Percentiles rank a stretch among this genome's conserved stretches.
These are phyloP conservation scores for Naja naja DNA, from an alignment of 2,113 vertebrate genomes.

Conservation along the genomic window DNA sequence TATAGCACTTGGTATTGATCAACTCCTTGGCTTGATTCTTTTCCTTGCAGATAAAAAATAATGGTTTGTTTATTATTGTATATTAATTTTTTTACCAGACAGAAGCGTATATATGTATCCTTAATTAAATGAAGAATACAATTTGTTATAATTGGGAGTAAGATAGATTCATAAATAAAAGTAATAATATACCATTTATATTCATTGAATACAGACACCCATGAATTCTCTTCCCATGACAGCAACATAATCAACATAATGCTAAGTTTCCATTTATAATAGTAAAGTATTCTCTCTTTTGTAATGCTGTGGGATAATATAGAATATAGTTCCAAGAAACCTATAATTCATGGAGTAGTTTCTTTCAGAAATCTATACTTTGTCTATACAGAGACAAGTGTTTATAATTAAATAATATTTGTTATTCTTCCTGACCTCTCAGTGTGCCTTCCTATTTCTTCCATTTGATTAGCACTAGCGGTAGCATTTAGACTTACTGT, in stretches of 20 bases:
- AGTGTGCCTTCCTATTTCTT: neutral
- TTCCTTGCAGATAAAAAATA: neutral
- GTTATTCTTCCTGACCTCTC: neutral
- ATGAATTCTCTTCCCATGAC: conserved; percentile 23
- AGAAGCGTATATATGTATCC: conserved; percentile 28
- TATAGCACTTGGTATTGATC: conserved; percentile 1
- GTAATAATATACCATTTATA: conserved; percentile 29
- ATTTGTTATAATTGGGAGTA: conserved; percentile 15
- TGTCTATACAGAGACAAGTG: neutral
- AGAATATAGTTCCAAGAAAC: neutral
- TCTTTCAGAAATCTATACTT: neutral
- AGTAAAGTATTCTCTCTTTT: conserved; percentile 7
- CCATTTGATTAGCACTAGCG: neutral
- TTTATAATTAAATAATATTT: neutral
- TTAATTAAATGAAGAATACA: conserved; percentile 46
- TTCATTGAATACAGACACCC: neutral
- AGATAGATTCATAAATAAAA: neutral
- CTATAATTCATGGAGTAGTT: neutral
- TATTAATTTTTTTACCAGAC: neutral
- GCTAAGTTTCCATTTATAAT: neutral
- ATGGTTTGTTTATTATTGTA: conserved; percentile 10
- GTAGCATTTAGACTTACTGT: neutral
- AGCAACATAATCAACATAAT: conserved; percentile 7
- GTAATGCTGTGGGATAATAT: neutral
- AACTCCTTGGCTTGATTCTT: conserved; percentile 16